Conservation (phyloP, 2,888 invertebrate genomes). For the Atethmia centrago region DNA sequence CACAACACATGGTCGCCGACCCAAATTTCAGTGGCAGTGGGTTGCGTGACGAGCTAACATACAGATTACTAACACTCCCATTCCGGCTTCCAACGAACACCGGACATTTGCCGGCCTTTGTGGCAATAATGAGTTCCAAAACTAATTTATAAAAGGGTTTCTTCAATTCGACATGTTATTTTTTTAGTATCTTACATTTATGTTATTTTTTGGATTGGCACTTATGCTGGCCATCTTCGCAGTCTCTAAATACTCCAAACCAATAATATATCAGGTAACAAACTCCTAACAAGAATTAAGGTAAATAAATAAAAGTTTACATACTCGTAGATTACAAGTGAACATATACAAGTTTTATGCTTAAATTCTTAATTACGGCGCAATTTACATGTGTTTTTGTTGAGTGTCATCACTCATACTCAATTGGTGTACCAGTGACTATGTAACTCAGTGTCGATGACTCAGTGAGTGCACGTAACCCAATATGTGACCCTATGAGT, state of each 20-base stretch:
- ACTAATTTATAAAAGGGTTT: conserved; percentile 49
- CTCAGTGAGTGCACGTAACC: conserved; percentile 1
- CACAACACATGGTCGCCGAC: conserved; percentile 55
- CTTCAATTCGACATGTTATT: conserved; percentile 11
- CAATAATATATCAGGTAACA: conserved; percentile 65
- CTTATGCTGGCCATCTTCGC: conserved; percentile 42
- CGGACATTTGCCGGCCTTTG: conserved; percentile 57
- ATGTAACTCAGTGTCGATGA: conserved; percentile 7
- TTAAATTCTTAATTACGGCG: conserved; percentile 33
- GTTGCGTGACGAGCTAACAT: conserved; percentile 60
- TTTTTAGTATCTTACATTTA: conserved; percentile 22
- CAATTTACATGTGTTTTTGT: background rate
- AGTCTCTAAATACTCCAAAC: conserved; percentile 26
- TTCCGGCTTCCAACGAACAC: conserved; percentile 60
- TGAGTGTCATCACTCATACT: background rate
- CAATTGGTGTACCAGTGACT: background rate
- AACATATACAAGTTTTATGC: conserved; percentile 42
- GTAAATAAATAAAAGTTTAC: conserved; percentile 66
- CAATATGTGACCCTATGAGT: background rate
- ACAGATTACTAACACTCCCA: conserved; percentile 60
- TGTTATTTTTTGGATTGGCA: conserved; percentile 55
- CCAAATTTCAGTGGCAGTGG: conserved; percentile 56
- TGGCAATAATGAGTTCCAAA: conserved; percentile 50
- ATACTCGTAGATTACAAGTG: conserved; percentile 60
- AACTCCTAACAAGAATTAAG: conserved; percentile 62